phyloP scores from a whole-genome alignment of 2,797 vertebrate species.

The Austrolebias charrua region DNA sequence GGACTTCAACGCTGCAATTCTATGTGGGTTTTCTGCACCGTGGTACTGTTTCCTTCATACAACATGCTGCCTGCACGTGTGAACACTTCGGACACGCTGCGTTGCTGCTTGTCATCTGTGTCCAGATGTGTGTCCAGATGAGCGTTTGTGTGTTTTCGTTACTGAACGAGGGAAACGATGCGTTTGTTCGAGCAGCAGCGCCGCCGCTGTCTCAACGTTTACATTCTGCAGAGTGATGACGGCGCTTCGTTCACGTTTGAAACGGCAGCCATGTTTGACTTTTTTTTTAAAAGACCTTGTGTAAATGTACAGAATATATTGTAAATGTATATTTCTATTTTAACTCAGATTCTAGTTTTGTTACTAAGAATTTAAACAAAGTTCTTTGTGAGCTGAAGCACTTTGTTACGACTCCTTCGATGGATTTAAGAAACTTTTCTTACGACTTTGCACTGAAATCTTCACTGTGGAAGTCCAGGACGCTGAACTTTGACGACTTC shows the following conservation, averaged over 20 bases:
- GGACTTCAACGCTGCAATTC: slow-evolving; percentile 74
- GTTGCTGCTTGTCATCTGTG: slow-evolving; percentile 28
- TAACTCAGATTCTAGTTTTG: slow-evolving; percentile 92
- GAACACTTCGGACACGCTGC: slow-evolving; percentile 13
- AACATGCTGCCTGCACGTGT: slow-evolving; percentile 30
- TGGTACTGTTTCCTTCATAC: slow-evolving; percentile 40
- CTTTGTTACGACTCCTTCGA: slow-evolving; percentile 76
- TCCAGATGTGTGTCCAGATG: slow-evolving; percentile 1
- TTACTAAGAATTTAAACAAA: slow-evolving; percentile 85
- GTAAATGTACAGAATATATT: slow-evolving; percentile 92
- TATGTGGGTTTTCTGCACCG: slow-evolving; percentile 56
- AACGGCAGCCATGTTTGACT: slow-evolving; percentile 62
- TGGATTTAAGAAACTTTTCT: slow-evolving; percentile 69
- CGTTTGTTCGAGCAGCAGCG: slow-evolving; percentile 28
- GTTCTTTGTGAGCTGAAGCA: slow-evolving; percentile 77
- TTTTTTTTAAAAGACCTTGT: slow-evolving; percentile 68
- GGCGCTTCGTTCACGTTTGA: slow-evolving; percentile 66
- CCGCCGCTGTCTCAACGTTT: slow-evolving; percentile 20
- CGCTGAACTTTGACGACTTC: slow-evolving; percentile 8
- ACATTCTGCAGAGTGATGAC: slow-evolving; percentile 23
- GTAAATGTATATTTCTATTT: slow-evolving; percentile 86
- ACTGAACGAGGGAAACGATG: neutral
- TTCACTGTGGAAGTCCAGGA: slow-evolving; percentile 9
- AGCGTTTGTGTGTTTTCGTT: neutral
- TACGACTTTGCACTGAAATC: slow-evolving; percentile 82